Percentiles rank a stretch among this genome's conserved stretches.
Conservation (phyloP, 1,140 invertebrate genomes). For the Dreissena polymorpha region DNA sequence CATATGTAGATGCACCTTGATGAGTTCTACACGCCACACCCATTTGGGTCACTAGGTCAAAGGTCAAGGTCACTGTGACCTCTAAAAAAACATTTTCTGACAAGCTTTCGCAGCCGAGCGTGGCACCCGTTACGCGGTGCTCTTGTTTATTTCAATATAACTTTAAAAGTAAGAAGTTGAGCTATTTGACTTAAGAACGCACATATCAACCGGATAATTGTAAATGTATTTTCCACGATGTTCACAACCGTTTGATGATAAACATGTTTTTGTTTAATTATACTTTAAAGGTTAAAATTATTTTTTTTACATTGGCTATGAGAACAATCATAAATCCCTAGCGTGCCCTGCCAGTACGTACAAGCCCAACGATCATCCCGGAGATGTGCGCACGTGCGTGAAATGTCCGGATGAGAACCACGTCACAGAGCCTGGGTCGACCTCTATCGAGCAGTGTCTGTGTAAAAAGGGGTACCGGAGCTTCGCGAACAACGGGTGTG, state of each 20-base stretch:
- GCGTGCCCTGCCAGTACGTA: slow-evolving; percentile 80
- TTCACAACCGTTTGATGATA: neutral
- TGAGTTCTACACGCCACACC: too few relatives aligned
- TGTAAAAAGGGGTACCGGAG: slow-evolving; percentile 83
- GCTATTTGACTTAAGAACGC: neutral
- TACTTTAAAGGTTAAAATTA: neutral
- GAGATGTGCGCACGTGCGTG: slow-evolving; percentile 82
- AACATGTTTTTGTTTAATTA: neutral
- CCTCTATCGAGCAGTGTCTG: slow-evolving; percentile 81
- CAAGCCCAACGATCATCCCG: slow-evolving; percentile 78
- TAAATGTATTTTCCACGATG: neutral
- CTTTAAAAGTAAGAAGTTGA: slow-evolving; percentile 56
- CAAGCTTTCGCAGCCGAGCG: slow-evolving; percentile 79
- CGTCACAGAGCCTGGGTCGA: slow-evolving; percentile 81
- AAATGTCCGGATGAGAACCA: slow-evolving; percentile 86
- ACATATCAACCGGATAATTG: neutral
- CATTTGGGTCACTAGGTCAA: too few relatives aligned
- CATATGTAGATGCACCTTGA: too few relatives aligned
- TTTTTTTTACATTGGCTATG: slow-evolving; percentile 78
- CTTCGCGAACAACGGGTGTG: slow-evolving; percentile 80
- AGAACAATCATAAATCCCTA: slow-evolving; percentile 69
- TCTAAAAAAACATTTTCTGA: too few relatives aligned
- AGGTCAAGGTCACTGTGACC: too few relatives aligned
- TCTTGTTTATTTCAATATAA: slow-evolving; percentile 81
- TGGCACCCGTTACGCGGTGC: slow-evolving; percentile 82